A percentile compares a stretch with the other conserved stretches of the same genome.
Evolutionary conservation across 2,113 vertebrate species (phyloP).

Genomic region (Colaptes auratus): DNA sequence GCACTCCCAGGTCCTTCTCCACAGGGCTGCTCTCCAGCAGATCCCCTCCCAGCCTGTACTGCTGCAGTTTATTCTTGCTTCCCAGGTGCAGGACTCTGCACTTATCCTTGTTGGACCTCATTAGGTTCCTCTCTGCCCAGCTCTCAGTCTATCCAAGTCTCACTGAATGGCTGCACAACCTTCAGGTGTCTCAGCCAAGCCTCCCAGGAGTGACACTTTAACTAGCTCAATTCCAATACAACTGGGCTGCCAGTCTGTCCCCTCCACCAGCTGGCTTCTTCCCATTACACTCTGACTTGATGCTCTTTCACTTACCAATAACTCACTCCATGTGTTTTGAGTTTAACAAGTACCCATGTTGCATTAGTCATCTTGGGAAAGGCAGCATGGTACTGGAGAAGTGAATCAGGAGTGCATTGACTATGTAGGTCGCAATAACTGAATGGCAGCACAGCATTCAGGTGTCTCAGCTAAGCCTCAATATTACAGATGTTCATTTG

Average conservation of each 20-base stretch:
- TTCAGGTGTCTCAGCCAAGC: no score
- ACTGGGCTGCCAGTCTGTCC: neutral
- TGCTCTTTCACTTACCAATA: neutral
- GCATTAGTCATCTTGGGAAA: neutral
- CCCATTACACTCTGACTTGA: neutral
- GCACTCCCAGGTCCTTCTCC: no score
- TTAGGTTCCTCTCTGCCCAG: no score
- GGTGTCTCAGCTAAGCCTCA: no score
- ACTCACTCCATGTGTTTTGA: neutral
- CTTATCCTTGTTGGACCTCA: no score
- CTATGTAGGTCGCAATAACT: neutral
- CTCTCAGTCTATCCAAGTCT: no score
- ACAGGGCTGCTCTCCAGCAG: no score
- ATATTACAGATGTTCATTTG: neutral
- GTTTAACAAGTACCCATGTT: neutral
- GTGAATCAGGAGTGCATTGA: neutral
- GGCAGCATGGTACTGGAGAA: neutral
- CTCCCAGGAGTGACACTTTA: neutral
- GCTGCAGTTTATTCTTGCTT: no score
- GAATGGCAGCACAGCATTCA: no score
- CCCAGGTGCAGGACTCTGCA: no score
- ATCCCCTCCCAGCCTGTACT: no score
- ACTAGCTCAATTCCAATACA: neutral
- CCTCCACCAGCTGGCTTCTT: neutral
- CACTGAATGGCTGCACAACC: no score